A percentile compares a stretch with the other conserved stretches of the same genome.
These are phyloP conservation scores for Momotus momota DNA, from an alignment of 2,797 vertebrate species.

Conservation along the genomic window DNA sequence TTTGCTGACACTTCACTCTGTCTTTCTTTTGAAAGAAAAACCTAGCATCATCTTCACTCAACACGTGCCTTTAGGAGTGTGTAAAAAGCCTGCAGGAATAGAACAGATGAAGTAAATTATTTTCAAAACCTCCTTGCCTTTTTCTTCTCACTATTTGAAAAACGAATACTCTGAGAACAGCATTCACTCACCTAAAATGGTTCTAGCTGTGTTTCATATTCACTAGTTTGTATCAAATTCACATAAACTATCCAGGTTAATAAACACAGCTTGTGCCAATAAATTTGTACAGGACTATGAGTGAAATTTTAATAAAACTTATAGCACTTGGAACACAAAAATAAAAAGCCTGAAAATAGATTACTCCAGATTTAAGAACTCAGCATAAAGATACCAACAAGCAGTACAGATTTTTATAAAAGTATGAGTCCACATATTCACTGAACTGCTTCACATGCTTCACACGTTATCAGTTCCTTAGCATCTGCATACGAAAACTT, in stretches of 20 bases:
- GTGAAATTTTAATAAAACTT: not conserved
- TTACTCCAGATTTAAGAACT: not conserved
- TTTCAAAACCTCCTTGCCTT: not conserved
- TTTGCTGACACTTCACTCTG: not conserved
- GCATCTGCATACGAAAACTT: not conserved
- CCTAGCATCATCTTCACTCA: not conserved
- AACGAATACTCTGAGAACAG: not conserved
- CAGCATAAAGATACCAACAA: not conserved
- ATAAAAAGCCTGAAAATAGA: not conserved
- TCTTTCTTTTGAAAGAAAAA: not conserved
- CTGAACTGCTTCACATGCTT: not conserved
- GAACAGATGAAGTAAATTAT: not conserved
- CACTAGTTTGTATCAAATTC: not conserved
- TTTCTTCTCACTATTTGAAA: not conserved
- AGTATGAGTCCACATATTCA: not conserved
- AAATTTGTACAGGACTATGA: not conserved
- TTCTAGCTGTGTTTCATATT: not conserved
- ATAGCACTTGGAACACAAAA: not conserved
- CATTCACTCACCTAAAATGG: not conserved
- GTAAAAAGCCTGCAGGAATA: not conserved
- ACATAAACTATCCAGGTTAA: not conserved
- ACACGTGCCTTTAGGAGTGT: not conserved
- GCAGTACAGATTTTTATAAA: not conserved
- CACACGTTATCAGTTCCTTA: not conserved
- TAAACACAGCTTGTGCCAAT: not conserved